Percentiles rank a stretch among this genome's conserved stretches.
These are phyloP conservation scores for Grantiella picta DNA, from an alignment of 2,113 vertebrate genomes.

Conservation along the genomic window DNA sequence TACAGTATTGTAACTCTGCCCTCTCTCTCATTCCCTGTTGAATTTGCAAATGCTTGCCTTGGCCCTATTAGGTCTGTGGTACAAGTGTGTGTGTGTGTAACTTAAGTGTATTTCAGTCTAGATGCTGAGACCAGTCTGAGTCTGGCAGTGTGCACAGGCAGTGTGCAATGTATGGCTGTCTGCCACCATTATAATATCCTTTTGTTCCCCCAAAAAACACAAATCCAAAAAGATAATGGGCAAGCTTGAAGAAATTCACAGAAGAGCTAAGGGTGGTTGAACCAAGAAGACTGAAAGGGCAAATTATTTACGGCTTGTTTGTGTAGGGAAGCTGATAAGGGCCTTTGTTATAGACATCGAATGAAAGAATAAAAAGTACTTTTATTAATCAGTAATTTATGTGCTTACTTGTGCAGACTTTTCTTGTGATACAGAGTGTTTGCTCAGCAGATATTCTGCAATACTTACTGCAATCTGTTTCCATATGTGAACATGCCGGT, in stretches of 20 bases:
- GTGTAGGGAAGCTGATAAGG: background rate
- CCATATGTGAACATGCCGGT: background rate
- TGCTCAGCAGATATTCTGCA: background rate
- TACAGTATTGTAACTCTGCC: background rate
- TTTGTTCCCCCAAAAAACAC: background rate
- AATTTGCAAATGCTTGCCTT: background rate
- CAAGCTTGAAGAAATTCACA: background rate
- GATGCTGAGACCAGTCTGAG: background rate
- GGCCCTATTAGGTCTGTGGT: background rate
- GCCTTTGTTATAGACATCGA: background rate
- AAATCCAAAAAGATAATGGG: background rate
- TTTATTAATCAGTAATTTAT: background rate
- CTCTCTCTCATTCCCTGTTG: rapidly evolving
- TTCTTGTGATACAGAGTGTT: background rate
- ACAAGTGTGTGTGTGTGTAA: background rate
- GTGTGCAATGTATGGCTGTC: background rate
- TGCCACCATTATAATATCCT: background rate
- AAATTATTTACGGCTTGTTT: background rate
- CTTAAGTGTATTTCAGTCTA: rapidly evolving
- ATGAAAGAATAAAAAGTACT: background rate
- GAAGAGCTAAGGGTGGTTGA: background rate
- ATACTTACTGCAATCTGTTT: background rate
- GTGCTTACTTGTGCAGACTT: background rate
- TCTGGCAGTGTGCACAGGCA: background rate
- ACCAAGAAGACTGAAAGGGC: background rate